These are phyloP conservation scores for Ceratitis capitata DNA, from an alignment of 1,140 invertebrate genomes.

Conservation along the genomic window DNA sequence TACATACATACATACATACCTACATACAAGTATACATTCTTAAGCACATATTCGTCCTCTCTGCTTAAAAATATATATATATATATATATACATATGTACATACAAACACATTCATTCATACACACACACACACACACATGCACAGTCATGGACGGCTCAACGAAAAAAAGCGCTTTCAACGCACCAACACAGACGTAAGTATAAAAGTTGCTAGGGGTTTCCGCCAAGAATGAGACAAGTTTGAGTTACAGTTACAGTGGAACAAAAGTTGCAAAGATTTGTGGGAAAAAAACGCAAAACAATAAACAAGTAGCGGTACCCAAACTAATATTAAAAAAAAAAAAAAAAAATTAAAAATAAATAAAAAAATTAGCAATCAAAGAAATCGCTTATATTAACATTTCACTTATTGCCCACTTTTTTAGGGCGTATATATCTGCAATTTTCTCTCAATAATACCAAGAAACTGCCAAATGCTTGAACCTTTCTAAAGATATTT, in stretches of 20 bases:
- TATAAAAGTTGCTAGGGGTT: constrained; percentile 38
- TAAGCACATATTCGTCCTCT: too few relatives aligned
- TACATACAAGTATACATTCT: neutral
- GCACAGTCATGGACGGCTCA: neutral
- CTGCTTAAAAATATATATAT: neutral
- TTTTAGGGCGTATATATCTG: too few relatives aligned
- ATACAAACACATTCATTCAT: neutral
- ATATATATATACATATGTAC: neutral
- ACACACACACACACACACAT: neutral
- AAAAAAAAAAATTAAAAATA: neutral
- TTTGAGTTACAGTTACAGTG: constrained; percentile 31
- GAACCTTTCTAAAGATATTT: too few relatives aligned
- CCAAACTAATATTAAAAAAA: too few relatives aligned
- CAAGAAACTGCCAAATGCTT: too few relatives aligned
- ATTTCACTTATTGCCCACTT: too few relatives aligned
- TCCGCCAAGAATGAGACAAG: constrained; percentile 37
- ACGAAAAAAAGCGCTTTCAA: constrained; percentile 23
- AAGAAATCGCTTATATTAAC: neutral
- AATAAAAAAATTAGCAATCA: neutral
- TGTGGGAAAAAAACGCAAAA: too few relatives aligned
- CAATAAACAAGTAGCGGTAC: neutral
- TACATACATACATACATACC: constrained; percentile 29
- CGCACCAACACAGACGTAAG: constrained; percentile 24
- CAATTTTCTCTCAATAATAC: too few relatives aligned
- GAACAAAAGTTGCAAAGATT: neutral